A percentile compares a stretch with the other conserved stretches of the same genome.
Evolutionary conservation across 2,888 invertebrate genomes (phyloP).

Genomic region (Liopterus haemorrhoidalis): DNA sequence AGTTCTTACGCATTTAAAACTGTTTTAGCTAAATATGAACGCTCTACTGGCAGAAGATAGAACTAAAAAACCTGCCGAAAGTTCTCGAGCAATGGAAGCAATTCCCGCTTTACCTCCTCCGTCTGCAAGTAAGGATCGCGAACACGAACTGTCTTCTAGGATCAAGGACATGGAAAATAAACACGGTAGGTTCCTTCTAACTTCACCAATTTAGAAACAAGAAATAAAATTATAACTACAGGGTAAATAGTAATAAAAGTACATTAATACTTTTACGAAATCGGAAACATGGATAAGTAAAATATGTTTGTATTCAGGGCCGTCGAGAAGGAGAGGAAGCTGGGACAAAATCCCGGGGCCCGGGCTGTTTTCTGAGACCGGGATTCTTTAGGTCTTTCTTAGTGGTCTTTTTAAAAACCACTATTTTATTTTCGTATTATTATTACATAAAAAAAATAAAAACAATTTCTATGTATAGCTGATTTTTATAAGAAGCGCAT

Average conservation of each 20-base stretch:
- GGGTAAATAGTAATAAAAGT: not conserved
- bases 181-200: conserved; percentile 62
- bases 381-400: too few species aligned
- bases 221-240: not conserved
- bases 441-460: too few species aligned
- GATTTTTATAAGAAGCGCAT: too few species aligned
- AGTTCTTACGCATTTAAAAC: too few species aligned
- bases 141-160: conserved; percentile 67
- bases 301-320: too few species aligned
- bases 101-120: conserved; percentile 40
- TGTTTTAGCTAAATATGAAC: conserved; percentile 40
- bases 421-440: too few species aligned
- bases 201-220: conserved; percentile 1
- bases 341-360: too few species aligned
- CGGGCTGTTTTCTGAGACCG: too few species aligned
- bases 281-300: conserved; percentile 7
- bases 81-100: conserved; percentile 24
- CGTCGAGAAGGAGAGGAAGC: too few species aligned
- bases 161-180: conserved; percentile 75
- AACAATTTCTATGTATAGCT: too few species aligned
- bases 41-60: conserved; percentile 42
- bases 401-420: too few species aligned
- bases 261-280: conserved; percentile 1
- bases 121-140: conserved; percentile 40
- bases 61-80: conserved; percentile 34